Evolutionary conservation across 1,140 invertebrate species (phyloP).

Genomic region (Gryon sp.): DNA sequence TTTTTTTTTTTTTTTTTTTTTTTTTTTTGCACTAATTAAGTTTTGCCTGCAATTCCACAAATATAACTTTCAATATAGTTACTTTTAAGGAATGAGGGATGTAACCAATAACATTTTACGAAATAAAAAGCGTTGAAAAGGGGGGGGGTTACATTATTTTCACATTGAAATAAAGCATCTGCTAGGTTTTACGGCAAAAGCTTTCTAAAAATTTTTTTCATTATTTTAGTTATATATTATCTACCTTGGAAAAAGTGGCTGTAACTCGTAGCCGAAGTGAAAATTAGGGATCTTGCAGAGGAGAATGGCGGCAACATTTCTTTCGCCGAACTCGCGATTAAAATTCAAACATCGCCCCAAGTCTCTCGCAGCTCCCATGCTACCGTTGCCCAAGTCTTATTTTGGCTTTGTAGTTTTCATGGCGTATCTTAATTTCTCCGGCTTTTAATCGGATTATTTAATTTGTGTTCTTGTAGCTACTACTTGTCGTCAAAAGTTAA

Average conservation of each 20-base stretch:
- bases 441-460: constrained; percentile 75
- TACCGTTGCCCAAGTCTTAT: constrained; percentile 52
- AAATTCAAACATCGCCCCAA: constrained; percentile 68
- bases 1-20: too few species aligned
- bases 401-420: constrained; percentile 68
- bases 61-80: too few species aligned
- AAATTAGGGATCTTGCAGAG: constrained; percentile 61
- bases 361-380: constrained; percentile 9
- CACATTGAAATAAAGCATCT: constrained; percentile 60
- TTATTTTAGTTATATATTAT: constrained; percentile 31
- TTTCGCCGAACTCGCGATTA: constrained; percentile 64
- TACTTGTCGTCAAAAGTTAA: constrained; percentile 71
- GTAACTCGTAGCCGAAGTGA: constrained; percentile 37
- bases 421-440: constrained; percentile 72
- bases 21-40: too few species aligned
- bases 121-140: constrained; percentile 26
- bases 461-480: constrained; percentile 72
- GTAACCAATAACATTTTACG: too few species aligned
- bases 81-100: too few species aligned
- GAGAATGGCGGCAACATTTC: constrained; percentile 53
- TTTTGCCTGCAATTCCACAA: too few species aligned
- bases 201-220: too few species aligned
- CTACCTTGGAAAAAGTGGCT: constrained; percentile 15
- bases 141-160: constrained; percentile 44
- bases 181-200: constrained; percentile 39